Evolutionary conservation across 2,113 vertebrate genomes (phyloP).

Genomic region (Podarcis cretensis): DNA sequence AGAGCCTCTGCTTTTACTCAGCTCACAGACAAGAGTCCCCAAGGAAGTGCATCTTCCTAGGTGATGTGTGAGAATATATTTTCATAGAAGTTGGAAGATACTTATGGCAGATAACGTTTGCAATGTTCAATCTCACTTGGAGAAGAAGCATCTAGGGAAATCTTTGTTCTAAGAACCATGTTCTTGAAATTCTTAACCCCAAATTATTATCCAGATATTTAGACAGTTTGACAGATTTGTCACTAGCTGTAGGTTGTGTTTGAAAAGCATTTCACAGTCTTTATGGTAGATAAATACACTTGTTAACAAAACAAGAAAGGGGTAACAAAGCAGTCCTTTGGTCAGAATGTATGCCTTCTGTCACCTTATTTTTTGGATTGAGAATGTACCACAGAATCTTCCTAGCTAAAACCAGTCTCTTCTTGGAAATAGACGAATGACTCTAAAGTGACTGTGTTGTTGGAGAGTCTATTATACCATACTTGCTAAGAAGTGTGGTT

Average conservation of each 20-base stretch:
- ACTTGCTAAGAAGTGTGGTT: slow-evolving; percentile 36
- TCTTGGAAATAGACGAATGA: neutral
- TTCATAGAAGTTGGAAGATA: neutral
- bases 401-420: neutral
- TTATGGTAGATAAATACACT: slow-evolving; percentile 25
- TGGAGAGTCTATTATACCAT: slow-evolving; percentile 19
- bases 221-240: slow-evolving; percentile 3
- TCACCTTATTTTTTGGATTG: neutral
- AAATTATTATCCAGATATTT: slow-evolving; percentile 39
- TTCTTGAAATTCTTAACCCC: neutral
- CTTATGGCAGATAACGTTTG: neutral
- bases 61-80: too few species aligned
- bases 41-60: too few species aligned
- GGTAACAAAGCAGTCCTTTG: neutral
- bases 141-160: neutral
- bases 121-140: too few species aligned
- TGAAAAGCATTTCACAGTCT: slow-evolving; percentile 28
- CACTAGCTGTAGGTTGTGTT: slow-evolving; percentile 28
- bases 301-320: slow-evolving; percentile 18
- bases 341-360: neutral
- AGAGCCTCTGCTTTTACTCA: neutral
- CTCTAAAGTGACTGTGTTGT: neutral
- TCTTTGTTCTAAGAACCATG: neutral
- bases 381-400: neutral
- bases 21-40: too few species aligned